These are phyloP conservation scores for Leucophenga varia DNA, from an alignment of 1,140 invertebrate genomes.

Conservation along the genomic window DNA sequence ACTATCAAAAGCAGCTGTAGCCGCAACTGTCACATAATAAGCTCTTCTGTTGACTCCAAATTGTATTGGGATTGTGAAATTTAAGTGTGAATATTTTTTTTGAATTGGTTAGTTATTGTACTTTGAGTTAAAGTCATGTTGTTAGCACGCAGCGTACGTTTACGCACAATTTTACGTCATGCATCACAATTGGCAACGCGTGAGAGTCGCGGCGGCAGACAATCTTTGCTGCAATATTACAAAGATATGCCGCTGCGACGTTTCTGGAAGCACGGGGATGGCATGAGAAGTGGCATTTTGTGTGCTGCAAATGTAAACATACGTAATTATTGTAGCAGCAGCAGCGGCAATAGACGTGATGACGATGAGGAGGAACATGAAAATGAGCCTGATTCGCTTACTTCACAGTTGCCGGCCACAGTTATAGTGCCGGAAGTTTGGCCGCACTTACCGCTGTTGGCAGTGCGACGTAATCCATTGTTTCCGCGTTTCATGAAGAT, in stretches of 20 bases:
- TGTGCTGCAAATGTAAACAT: too few species aligned
- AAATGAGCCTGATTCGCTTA: too few species aligned
- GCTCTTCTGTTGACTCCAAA: slow-evolving; percentile 12
- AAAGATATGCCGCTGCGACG: slow-evolving; percentile 8
- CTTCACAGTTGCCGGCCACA: slow-evolving; percentile 72
- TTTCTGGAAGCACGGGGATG: too few species aligned
- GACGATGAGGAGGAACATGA: too few species aligned
- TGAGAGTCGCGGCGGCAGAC: too few species aligned
- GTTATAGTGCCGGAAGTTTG: slow-evolving; percentile 96
- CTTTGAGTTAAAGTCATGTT: slow-evolving; percentile 22
- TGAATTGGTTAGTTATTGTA: slow-evolving; percentile 20
- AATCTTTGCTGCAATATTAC: slow-evolving; percentile 15
- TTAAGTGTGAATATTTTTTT: slow-evolving; percentile 19
- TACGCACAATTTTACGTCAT: slow-evolving; percentile 27
- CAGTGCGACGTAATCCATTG: slow-evolving; percentile 90
- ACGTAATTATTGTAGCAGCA: too few species aligned
- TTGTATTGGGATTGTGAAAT: too few species aligned
- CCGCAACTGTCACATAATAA: slow-evolving; percentile 29
- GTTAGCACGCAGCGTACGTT: slow-evolving; percentile 33
- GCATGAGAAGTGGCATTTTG: too few species aligned
- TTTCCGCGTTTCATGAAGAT: slow-evolving; percentile 99
- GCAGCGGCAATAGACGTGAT: slow-evolving; percentile 26
- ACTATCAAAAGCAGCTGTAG: too few species aligned
- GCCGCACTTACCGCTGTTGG: slow-evolving; percentile 93
- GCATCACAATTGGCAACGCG: slow-evolving; percentile 25